phyloP scores from a whole-genome alignment of 1,140 invertebrate species.

The Pararge aegeria region DNA sequence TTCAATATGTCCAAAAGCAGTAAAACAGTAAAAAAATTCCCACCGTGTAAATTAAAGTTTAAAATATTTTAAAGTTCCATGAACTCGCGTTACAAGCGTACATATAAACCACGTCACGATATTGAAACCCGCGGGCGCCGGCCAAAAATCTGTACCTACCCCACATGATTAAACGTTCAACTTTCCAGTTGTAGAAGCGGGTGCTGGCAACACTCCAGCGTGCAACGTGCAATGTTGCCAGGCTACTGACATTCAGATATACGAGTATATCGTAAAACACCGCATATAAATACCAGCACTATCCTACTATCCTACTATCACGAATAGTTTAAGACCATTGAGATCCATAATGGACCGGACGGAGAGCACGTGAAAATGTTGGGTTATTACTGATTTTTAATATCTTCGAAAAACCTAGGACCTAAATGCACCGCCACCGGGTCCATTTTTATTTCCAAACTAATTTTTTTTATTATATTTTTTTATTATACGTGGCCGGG shows the following conservation, averaged over 20 bases:
- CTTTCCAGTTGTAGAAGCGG: conserved; percentile 18
- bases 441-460: no score
- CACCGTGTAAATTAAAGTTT: no score
- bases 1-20: neutral
- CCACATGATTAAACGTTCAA: conserved; percentile 25
- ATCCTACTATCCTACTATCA: no score
- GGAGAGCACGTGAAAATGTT: no score
- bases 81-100: neutral
- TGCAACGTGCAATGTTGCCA: conserved; percentile 18
- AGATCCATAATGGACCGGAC: no score
- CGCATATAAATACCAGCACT: neutral
- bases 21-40: neutral
- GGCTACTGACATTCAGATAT: conserved; percentile 12
- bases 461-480: no score
- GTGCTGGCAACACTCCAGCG: conserved; percentile 25
- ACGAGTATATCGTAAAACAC: neutral
- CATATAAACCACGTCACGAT: conserved; percentile 13
- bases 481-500: no score
- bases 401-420: no score
- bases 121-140: conserved; percentile 22
- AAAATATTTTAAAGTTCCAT: neutral
- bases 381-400: no score
- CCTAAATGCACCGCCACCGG: no score
- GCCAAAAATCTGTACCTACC: conserved; percentile 28
- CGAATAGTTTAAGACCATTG: no score